These are phyloP conservation scores for Nothoprocta perdicaria DNA, from an alignment of 2,113 vertebrate genomes.

Conservation along the genomic window DNA sequence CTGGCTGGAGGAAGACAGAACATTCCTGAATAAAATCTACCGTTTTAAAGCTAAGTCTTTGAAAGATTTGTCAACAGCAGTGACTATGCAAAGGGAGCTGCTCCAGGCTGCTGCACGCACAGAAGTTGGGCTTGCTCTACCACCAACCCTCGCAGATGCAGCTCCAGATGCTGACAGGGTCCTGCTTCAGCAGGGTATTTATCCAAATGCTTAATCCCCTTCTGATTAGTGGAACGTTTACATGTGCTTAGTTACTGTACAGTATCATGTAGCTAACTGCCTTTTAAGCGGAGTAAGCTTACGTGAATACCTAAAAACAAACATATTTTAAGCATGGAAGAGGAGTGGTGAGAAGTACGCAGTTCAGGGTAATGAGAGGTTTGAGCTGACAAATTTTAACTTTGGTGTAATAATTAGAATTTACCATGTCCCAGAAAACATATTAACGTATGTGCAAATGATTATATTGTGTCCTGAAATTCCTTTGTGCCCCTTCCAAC, in stretches of 20 bases:
- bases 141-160: not conserved
- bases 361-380: slow-evolving; percentile 4
- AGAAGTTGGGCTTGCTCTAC: accelerated
- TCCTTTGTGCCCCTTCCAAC: slow-evolving; percentile 22
- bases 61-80: not conserved
- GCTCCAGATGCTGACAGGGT: not conserved
- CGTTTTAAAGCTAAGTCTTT: not conserved
- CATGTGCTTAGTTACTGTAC: not conserved
- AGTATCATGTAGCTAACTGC: not conserved
- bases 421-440: not conserved
- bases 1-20: not conserved
- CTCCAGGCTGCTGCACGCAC: not conserved
- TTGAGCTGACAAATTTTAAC: not conserved
- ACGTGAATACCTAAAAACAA: slow-evolving; percentile 6
- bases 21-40: not conserved
- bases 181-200: not conserved
- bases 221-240: not conserved
- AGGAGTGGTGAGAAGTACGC: not conserved
- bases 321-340: not conserved
- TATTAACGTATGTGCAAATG: not conserved
- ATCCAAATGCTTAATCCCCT: not conserved
- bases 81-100: not conserved
- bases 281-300: not conserved
- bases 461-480: slow-evolving; percentile 22
- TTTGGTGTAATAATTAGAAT: slow-evolving; percentile 22